Evolutionary conservation across 92 coral and sea anemone species (phyloP), one percentile per base, ranked within the genome.

Genomic region (Diadumene lineata): DNA sequence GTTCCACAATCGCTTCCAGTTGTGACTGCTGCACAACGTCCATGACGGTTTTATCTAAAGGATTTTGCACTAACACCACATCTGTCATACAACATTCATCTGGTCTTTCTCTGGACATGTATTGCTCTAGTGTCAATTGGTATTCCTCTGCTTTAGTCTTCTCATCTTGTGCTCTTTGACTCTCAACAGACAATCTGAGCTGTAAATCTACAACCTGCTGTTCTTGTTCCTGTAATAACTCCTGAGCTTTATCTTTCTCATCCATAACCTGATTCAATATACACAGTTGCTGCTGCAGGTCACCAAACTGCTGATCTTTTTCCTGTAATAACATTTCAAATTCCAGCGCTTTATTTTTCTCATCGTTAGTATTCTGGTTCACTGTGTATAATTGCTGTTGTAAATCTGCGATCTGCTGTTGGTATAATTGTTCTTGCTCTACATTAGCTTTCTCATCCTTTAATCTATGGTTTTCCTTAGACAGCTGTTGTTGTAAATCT

Each of bases 81-180:
- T 87, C 87, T 10, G 91, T 87, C 87, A 82, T 82, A 27, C 60
- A 44, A 33, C 89, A 31, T 64, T 66, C 21, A 64, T 84, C 81
- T 79, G 50, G 29, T 51, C 44, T 17, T 67, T 31, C 28, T 60
- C 64, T 38, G 69, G 84, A 66, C 64, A 84, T 21, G 67, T 72
- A 32, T 78, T 56, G 60, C 31, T 70, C 27, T 31, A 56, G 50
- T 33, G 53, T 48, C 18, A 60, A 44, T 32, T 70, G 26, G n/a
- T 70, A 70, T 50, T 70, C 61, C 34, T 24, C 57, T 33, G 53
- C 43, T 26, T 31, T 70, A 46, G 53, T 70, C 29, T 48, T 68
- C 57, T 50, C 34, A 24, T 68, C 74, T 21, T 27, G 23, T 22
- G 28, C 48, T n/a, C 48, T 38, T n/a, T n/a, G n/a, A n/a, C n/a